These are phyloP conservation scores for Zingel zingel DNA, from an alignment of 2,113 vertebrate species.

Conservation along the genomic window DNA sequence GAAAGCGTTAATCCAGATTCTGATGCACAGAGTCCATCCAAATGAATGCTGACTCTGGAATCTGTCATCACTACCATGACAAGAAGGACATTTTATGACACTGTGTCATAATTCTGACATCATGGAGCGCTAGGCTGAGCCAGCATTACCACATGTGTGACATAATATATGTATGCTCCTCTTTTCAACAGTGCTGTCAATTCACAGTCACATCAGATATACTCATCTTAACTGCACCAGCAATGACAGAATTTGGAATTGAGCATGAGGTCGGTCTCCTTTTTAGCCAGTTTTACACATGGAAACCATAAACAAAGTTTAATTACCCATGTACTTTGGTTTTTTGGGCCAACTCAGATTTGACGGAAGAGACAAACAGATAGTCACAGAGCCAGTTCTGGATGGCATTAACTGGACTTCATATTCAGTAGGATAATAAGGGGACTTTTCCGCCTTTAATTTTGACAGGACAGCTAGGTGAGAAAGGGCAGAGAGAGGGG, in stretches of 20 bases:
- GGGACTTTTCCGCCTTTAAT: too few relatives aligned
- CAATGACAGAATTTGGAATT: background rate
- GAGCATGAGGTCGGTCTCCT: background rate
- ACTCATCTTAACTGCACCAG: background rate
- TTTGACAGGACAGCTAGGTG: too few relatives aligned
- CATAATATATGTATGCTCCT: background rate
- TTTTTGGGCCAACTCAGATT: constrained; percentile 25
- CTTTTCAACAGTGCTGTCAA: background rate
- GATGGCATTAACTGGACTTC: constrained; percentile 37
- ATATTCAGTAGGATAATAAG: background rate
- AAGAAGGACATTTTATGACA: background rate
- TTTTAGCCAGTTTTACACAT: constrained; percentile 7
- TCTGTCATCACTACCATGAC: constrained; percentile 13
- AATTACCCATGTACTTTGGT: background rate
- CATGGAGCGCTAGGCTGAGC: background rate
- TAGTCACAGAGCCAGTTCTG: constrained; percentile 19
- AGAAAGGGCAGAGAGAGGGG: too few relatives aligned
- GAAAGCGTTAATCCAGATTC: background rate
- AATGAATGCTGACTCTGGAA: background rate
- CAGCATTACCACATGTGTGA: constrained; percentile 23
- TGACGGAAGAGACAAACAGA: constrained; percentile 6
- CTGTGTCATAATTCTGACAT: constrained; percentile 8
- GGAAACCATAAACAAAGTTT: constrained; percentile 15
- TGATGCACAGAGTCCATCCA: background rate
- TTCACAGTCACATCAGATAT: background rate